Conservation (phyloP, 1,140 invertebrate genomes). For the Elymnias hypermnestra region DNA sequence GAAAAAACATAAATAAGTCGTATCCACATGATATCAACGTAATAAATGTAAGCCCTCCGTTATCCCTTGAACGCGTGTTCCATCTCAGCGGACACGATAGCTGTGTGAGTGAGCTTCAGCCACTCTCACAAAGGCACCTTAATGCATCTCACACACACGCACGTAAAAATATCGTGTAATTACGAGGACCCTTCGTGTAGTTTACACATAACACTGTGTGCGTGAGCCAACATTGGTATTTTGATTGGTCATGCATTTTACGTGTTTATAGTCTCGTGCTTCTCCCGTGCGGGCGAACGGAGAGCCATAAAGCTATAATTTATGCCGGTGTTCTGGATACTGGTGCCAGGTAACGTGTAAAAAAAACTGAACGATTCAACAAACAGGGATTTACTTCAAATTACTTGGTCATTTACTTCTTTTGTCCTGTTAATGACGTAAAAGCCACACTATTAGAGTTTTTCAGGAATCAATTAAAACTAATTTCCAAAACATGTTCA, state of each 20-base stretch:
- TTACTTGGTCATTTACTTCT: too few relatives aligned
- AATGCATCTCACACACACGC: slow-evolving; percentile 42
- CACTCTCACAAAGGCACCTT: slow-evolving; percentile 32
- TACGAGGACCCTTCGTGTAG: slow-evolving; percentile 16
- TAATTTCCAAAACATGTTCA: too few relatives aligned
- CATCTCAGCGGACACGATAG: slow-evolving; percentile 47
- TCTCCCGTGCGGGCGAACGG: slow-evolving; percentile 52
- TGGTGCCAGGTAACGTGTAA: neutral
- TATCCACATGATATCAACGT: slow-evolving; percentile 40
- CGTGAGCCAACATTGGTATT: slow-evolving; percentile 69
- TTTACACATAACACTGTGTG: slow-evolving; percentile 33
- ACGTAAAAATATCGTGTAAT: slow-evolving; percentile 12
- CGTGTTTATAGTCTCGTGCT: slow-evolving; percentile 60
- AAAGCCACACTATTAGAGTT: too few relatives aligned
- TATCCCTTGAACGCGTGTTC: slow-evolving; percentile 70
- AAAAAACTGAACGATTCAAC: neutral
- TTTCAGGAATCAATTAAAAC: too few relatives aligned
- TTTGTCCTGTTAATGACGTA: too few relatives aligned
- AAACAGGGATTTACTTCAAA: slow-evolving; percentile 1
- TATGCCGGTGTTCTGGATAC: slow-evolving; percentile 27
- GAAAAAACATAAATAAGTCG: slow-evolving; percentile 3
- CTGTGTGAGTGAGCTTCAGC: slow-evolving; percentile 40
- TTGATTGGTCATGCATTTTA: slow-evolving; percentile 76
- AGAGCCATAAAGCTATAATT: slow-evolving; percentile 64
- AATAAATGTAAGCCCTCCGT: slow-evolving; percentile 67